A percentile compares a stretch with the other conserved stretches of the same genome.
These are phyloP conservation scores for Pogonomyrmex barbatus DNA, from an alignment of 1,140 invertebrate species.

Conservation along the genomic window DNA sequence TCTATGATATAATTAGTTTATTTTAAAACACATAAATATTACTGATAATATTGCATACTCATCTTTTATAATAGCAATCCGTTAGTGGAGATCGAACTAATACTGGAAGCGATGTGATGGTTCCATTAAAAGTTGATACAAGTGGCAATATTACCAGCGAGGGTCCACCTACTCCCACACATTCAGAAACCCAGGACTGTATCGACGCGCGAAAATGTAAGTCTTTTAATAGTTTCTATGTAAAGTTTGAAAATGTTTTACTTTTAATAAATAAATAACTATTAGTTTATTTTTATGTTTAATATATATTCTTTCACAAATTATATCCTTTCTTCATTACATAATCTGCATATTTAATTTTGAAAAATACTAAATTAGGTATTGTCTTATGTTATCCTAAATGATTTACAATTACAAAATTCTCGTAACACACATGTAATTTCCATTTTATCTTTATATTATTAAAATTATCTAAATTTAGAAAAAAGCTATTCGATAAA, in stretches of 20 bases:
- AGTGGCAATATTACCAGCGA: constrained; percentile 86
- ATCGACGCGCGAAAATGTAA: constrained; percentile 87
- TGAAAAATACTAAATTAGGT: neutral
- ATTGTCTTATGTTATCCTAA: too few relatives aligned
- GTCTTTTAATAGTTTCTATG: constrained; percentile 35
- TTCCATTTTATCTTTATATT: neutral
- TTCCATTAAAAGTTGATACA: constrained; percentile 87
- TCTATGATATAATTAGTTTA: neutral
- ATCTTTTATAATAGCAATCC: constrained; percentile 78
- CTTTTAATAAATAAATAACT: neutral
- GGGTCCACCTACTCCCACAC: constrained; percentile 90
- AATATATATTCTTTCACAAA: neutral
- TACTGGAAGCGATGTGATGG: constrained; percentile 84
- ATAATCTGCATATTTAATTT: neutral
- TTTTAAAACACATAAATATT: neutral
- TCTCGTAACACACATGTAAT: neutral
- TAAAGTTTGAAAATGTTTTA: neutral
- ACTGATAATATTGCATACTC: constrained; percentile 23
- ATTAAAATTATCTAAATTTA: neutral
- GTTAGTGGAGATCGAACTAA: constrained; percentile 81
- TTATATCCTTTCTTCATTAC: neutral
- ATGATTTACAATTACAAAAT: neutral
- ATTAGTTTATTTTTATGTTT: neutral
- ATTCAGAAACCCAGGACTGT: constrained; percentile 90
- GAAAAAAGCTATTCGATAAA: neutral